phyloP scores from a whole-genome alignment of 2,888 invertebrate species.

The Lepetodrilus schrolli region DNA sequence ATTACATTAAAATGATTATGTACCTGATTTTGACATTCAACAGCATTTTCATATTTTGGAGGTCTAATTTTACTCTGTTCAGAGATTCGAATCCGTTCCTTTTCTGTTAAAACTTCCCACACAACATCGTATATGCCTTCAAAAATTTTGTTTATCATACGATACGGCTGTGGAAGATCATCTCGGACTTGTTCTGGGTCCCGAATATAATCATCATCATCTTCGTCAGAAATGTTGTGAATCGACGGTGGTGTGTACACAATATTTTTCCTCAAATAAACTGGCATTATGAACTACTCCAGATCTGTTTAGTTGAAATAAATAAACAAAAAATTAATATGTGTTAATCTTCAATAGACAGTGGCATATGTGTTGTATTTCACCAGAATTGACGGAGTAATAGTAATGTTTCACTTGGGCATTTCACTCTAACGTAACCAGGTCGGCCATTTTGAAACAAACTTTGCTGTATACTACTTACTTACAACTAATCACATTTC shows the following conservation, averaged over 20 bases:
- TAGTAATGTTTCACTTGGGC: neutral
- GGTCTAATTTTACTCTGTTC: slow-evolving; percentile 62
- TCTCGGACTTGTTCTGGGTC: slow-evolving; percentile 71
- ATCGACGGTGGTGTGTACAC: slow-evolving; percentile 68
- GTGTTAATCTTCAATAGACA: neutral
- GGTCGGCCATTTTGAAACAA: slow-evolving; percentile 49
- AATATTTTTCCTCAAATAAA: slow-evolving; percentile 65
- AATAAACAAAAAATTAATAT: neutral
- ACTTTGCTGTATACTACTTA: neutral
- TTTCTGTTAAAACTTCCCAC: slow-evolving; percentile 63
- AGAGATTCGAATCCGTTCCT: slow-evolving; percentile 57
- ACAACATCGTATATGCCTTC: slow-evolving; percentile 63
- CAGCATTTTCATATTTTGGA: slow-evolving; percentile 61
- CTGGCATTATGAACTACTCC: slow-evolving; percentile 57
- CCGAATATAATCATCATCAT: slow-evolving; percentile 67
- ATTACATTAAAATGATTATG: no score
- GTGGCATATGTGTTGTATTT: neutral
- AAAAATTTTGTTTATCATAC: slow-evolving; percentile 71
- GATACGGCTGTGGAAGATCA: slow-evolving; percentile 71
- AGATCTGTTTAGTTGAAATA: no score
- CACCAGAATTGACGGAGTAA: neutral
- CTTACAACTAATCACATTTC: neutral
- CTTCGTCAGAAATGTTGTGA: slow-evolving; percentile 59
- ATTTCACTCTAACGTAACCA: slow-evolving; percentile 38
- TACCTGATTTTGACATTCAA: slow-evolving; percentile 49